Evolutionary conservation across 2,888 invertebrate species (phyloP).

Genomic region (Malacosoma neustria): DNA sequence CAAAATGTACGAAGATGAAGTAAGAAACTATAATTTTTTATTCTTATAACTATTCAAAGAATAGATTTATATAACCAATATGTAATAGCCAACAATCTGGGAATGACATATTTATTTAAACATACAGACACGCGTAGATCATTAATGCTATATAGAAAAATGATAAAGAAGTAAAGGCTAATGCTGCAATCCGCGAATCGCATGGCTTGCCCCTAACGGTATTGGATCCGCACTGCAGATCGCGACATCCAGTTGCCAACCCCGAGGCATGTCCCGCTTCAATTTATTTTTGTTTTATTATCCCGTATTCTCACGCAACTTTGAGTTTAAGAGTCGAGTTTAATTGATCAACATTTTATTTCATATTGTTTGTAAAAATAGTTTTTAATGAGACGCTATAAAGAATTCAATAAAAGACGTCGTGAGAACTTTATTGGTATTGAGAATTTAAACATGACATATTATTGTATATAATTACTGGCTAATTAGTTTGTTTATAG

Average conservation of each 20-base stretch:
- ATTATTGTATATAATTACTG: background rate
- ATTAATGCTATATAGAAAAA: too few species aligned
- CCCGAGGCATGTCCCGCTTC: constrained; percentile 1
- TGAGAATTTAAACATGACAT: background rate
- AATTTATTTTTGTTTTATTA: constrained; percentile 2
- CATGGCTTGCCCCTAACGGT: constrained; percentile 19
- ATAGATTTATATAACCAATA: too few species aligned
- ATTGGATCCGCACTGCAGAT: constrained; percentile 5
- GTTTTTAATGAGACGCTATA: background rate
- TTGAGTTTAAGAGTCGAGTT: background rate
- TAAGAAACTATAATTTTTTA: too few species aligned
- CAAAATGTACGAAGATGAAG: too few species aligned
- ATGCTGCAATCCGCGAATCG: constrained; percentile 18
- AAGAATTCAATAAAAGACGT: background rate
- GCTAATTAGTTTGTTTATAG: too few species aligned
- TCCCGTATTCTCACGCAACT: background rate
- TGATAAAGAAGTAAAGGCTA: constrained; percentile 13
- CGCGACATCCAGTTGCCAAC: constrained; percentile 1
- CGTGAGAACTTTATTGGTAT: background rate
- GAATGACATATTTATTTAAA: too few species aligned
- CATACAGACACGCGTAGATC: too few species aligned
- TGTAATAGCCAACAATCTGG: too few species aligned
- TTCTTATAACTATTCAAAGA: too few species aligned
- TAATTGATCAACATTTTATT: constrained; percentile 1
- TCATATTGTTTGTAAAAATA: background rate